Base-by-base conservation (phyloP, 2,797 vertebrate species). In the Thunnus albacares region DNA sequence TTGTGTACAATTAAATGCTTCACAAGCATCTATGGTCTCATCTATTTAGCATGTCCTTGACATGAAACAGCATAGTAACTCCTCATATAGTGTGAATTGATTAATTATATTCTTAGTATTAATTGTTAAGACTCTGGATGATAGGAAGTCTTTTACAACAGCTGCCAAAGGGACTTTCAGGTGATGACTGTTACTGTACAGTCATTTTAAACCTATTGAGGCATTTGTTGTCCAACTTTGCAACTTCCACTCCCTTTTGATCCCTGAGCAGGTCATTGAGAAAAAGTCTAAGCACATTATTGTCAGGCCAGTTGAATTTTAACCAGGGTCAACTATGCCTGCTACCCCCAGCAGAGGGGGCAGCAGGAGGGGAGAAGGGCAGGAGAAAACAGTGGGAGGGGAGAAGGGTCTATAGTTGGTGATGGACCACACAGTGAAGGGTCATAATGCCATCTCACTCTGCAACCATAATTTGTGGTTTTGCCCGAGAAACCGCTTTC, bases 321-420 rank as follows among this genome's bases (percentile, higher is more conserved):
- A 93, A 93, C 90, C 89, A 90, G 92, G 92, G 92, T 93, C 88
- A 94, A 92, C 91, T 89, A 90, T 94, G 88, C 89, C 88, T 76
- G 63, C 83, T 75, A 87, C 82, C 87, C 89, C 93, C 93, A 93
- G 93, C 90, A 93, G 93, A 92, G 91, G 91, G 88, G 88, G 93
- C 85, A 94, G 89, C 85, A 83, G 81, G 87, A 90, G 88, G 92
- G 82, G 30, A 80, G 80, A 89, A 88, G 84, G 85, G 88, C 82
- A 79, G 61, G 70, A 81, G 52, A 84, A 70, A 87, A 72, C 89
- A 90, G 86, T 87, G 83, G 89, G 90, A 90, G 90, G 86, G 67
- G 41, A 82, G 53, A 52, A n/a, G 53, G 67, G 59, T 89, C 85
- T 90, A 60, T 82, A 85, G 87, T 67, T 75, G 69, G 66, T 82